These are phyloP conservation scores for Trichomalopsis sarcophagae DNA, from an alignment of 1,140 invertebrate genomes.

Conservation along the genomic window DNA sequence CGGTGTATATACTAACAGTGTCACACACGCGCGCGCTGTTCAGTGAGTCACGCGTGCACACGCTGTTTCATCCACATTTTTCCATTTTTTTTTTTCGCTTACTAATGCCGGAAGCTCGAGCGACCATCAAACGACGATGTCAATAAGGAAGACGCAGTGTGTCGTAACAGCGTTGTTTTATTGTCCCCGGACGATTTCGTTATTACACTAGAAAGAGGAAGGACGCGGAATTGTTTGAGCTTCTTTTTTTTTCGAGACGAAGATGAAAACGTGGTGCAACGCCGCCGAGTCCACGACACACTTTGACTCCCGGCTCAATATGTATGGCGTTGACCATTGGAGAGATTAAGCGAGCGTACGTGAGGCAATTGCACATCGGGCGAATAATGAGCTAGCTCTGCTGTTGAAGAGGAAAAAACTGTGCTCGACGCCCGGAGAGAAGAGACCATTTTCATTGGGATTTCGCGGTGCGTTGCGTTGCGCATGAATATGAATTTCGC, in stretches of 20 bases:
- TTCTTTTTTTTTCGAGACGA: background rate
- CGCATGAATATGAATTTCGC: background rate
- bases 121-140: background rate
- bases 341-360: conserved; percentile 16
- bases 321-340: background rate
- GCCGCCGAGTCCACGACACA: background rate
- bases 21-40: background rate
- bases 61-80: background rate
- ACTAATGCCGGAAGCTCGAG: conserved; percentile 26
- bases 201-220: background rate
- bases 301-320: background rate
- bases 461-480: background rate
- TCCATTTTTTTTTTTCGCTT: conserved; percentile 13
- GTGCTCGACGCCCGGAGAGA: background rate
- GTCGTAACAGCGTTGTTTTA: background rate
- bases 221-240: background rate
- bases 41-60: conserved; percentile 27
- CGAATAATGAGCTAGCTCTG: conserved; percentile 9
- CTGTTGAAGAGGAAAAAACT: background rate
- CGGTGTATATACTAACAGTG: background rate
- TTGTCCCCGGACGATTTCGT: background rate
- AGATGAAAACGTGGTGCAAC: background rate
- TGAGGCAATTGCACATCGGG: background rate
- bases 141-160: background rate
- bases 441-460: background rate